Percentiles rank a stretch among this genome's conserved stretches.
These are phyloP conservation scores for Hucho hucho DNA, from an alignment of 2,113 vertebrate genomes.

Conservation along the genomic window DNA sequence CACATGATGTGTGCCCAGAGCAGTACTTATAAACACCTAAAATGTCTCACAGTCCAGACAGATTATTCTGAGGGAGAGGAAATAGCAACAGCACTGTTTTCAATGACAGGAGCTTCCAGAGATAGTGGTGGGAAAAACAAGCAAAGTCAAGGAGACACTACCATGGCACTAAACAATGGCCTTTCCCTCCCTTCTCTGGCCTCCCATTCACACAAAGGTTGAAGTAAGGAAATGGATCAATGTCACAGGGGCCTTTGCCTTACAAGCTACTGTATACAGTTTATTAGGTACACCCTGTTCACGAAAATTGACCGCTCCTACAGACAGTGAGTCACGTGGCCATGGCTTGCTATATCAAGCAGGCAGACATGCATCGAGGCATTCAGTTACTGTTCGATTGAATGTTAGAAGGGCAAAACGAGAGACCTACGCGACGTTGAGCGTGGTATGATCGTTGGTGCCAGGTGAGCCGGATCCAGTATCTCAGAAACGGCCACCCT, in stretches of 20 bases:
- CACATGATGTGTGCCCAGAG: conserved; percentile 2
- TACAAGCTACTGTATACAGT: too few relatives aligned
- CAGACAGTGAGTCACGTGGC: too few relatives aligned
- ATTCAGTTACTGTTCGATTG: too few relatives aligned
- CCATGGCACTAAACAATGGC: not conserved
- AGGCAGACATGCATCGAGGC: too few relatives aligned
- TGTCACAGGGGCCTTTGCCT: not conserved
- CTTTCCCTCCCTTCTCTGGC: not conserved
- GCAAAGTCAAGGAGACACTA: not conserved
- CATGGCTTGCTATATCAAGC: too few relatives aligned
- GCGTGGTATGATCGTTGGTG: too few relatives aligned
- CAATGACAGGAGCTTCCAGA: not conserved
- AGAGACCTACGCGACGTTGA: too few relatives aligned
- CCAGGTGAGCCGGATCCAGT: too few relatives aligned
- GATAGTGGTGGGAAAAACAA: conserved; percentile 3
- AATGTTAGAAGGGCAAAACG: too few relatives aligned
- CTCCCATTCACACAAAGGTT: conserved; percentile 1
- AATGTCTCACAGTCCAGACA: not conserved
- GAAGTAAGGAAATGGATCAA: not conserved
- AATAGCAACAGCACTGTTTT: not conserved
- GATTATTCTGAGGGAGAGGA: not conserved
- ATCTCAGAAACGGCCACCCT: too few relatives aligned
- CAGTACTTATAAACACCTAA: not conserved
- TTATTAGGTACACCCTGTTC: too few relatives aligned
- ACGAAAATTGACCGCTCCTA: too few relatives aligned